Evolutionary conservation across 2,888 invertebrate genomes (phyloP).

Genomic region (Myopa testacea): DNA sequence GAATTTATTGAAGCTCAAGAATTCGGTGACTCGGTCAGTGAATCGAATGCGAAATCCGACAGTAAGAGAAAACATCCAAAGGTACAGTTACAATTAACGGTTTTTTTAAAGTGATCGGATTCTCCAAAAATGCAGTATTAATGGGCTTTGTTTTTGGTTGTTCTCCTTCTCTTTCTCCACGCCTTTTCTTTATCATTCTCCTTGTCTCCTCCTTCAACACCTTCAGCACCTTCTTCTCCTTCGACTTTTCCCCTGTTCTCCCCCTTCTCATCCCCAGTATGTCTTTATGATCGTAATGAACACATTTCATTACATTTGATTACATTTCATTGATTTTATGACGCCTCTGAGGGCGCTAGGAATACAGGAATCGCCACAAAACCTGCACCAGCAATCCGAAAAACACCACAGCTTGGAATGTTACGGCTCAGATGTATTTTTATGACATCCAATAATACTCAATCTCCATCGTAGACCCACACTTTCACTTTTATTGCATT

Average conservation of each 20-base stretch:
- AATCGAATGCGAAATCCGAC: not conserved
- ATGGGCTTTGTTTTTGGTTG: too few species aligned
- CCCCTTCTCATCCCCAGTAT: too few species aligned
- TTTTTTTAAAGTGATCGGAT: not conserved
- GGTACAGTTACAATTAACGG: slow-evolving; percentile 2
- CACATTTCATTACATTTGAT: not conserved
- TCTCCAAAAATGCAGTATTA: not conserved
- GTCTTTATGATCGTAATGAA: not conserved
- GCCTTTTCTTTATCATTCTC: too few species aligned
- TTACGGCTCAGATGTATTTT: not conserved
- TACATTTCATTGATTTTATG: slow-evolving; percentile 25
- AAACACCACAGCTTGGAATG: too few species aligned
- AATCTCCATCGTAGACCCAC: not conserved
- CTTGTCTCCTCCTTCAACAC: too few species aligned
- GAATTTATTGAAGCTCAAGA: slow-evolving; percentile 15
- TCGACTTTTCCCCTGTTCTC: too few species aligned
- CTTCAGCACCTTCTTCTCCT: too few species aligned
- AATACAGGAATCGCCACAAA: not conserved
- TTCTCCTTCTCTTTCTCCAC: too few species aligned
- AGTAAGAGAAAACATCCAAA: not conserved
- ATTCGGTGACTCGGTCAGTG: slow-evolving; percentile 35
- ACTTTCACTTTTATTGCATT: slow-evolving; percentile 33
- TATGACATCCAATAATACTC: slow-evolving; percentile 4
- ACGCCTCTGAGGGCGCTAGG: slow-evolving; percentile 9
- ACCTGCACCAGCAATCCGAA: too few species aligned